Base-by-base conservation (phyloP, 2,888 invertebrate species). In the Perithous albicinctus region DNA sequence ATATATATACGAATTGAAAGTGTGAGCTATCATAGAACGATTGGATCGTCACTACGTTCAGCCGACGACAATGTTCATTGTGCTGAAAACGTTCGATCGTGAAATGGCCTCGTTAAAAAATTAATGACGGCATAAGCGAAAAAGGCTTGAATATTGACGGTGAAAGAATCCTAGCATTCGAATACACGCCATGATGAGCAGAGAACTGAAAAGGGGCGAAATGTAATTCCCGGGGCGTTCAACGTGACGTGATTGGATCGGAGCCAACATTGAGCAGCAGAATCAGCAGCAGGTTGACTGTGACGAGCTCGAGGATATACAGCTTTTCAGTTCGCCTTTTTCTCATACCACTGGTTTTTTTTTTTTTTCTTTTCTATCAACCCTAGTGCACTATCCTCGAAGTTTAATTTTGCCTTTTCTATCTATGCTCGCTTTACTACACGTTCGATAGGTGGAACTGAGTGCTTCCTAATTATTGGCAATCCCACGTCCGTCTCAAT, bases 391-490 rank as follows among this genome's bases (percentile, higher is more conserved):
- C 41, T n/a, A 23, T 51, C 26, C 38, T 32, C 23, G 69, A 54
- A 41, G 41, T 15, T 69, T 38, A 69, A 35, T 41, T 8, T 48
- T 15, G 20, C 29, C 7, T 18, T n/a, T 48, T 48, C 56, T 1
- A 32, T 48, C 32, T 48, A 43, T 32, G 10, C 67, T 51, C 38
- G 51, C 67, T 32, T 48, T 29, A 10, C 29, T 7, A 32, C 51
- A 38, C 67, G 35, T 32, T 32, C 26, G 32, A 29, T 46, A 69
- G 69, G 54, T 54, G 54, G 69, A 69, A n/a, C 38, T 61, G 74
- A 54, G 74, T 51, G 63, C 51, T 79, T 79, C 73, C 48, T 79
- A 69, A 79, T 74, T 79, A 79, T 74, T 51, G 73, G 74, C 67
- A 67, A 69, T 74, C 67, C 38, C 48, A 7, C 61, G 67, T 69